These are phyloP conservation scores for Myocastor coypus DNA, from an alignment of 2,113 vertebrate genomes.

Conservation along the genomic window DNA sequence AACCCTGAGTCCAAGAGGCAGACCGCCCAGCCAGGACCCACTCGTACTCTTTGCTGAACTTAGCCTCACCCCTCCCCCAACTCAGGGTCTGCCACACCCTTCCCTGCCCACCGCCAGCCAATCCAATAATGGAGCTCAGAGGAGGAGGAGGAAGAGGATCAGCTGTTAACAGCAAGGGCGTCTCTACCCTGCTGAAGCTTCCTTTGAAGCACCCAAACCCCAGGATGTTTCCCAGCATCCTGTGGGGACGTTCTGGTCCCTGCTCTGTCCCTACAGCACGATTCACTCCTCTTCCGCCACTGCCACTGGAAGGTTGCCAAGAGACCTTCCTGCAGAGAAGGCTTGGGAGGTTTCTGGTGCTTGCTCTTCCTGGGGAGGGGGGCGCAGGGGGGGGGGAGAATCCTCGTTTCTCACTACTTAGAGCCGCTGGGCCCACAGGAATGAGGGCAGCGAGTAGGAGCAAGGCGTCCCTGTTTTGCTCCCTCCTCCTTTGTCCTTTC, in stretches of 20 bases:
- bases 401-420: neutral
- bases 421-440: neutral
- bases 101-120: neutral
- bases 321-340: neutral
- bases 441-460: neutral
- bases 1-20: neutral
- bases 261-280: neutral
- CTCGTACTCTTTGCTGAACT: neutral
- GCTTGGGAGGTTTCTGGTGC: neutral
- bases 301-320: neutral
- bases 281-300: neutral
- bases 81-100: neutral
- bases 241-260: neutral
- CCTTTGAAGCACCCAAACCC: neutral
- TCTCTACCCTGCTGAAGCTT: neutral
- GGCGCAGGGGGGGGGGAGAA: no score
- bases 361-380: neutral
- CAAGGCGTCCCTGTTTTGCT: no score
- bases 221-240: neutral
- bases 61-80: neutral
- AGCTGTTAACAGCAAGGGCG: neutral
- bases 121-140: neutral
- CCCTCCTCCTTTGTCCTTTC: neutral
- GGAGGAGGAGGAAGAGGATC: neutral
- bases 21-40: neutral